Evolutionary conservation across 1,140 invertebrate genomes (phyloP).

Genomic region (Apolygus lucorum): DNA sequence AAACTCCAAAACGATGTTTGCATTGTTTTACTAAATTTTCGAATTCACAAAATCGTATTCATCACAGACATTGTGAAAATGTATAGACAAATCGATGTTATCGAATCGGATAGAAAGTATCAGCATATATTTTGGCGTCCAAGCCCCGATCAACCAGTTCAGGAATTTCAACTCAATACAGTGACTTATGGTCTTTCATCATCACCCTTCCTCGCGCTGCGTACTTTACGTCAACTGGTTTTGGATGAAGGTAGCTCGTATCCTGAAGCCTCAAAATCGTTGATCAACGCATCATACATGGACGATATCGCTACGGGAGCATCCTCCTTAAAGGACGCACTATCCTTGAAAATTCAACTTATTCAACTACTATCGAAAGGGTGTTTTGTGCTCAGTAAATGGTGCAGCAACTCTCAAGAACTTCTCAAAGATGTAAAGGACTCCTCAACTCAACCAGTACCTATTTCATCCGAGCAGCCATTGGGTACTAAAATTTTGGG

Average conservation of each 20-base stretch:
- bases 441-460: background rate
- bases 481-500: background rate
- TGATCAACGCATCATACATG: slow-evolving; percentile 40
- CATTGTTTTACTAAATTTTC: slow-evolving; percentile 39
- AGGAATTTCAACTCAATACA: slow-evolving; percentile 35
- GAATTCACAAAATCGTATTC: slow-evolving; percentile 38
- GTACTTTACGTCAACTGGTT: slow-evolving; percentile 36
- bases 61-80: slow-evolving; percentile 41
- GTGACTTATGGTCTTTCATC: too few relatives aligned
- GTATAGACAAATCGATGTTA: slow-evolving; percentile 38
- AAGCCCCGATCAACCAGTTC: slow-evolving; percentile 18
- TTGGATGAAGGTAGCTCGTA: slow-evolving; percentile 32
- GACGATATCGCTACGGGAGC: slow-evolving; percentile 41
- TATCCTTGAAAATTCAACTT: slow-evolving; percentile 26
- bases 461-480: background rate
- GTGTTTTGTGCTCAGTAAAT: slow-evolving; percentile 31
- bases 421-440: slow-evolving; percentile 12
- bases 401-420: slow-evolving; percentile 8
- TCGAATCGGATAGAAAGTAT: slow-evolving; percentile 5
- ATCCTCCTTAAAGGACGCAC: slow-evolving; percentile 26
- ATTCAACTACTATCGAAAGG: slow-evolving; percentile 25
- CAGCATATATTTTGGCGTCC: slow-evolving; percentile 33
- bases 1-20: too few relatives aligned
- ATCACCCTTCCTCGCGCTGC: slow-evolving; percentile 37
- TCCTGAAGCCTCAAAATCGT: slow-evolving; percentile 32